Base-by-base conservation (phyloP, 2,113 vertebrate species). In the Cyprinodon variegatus region DNA sequence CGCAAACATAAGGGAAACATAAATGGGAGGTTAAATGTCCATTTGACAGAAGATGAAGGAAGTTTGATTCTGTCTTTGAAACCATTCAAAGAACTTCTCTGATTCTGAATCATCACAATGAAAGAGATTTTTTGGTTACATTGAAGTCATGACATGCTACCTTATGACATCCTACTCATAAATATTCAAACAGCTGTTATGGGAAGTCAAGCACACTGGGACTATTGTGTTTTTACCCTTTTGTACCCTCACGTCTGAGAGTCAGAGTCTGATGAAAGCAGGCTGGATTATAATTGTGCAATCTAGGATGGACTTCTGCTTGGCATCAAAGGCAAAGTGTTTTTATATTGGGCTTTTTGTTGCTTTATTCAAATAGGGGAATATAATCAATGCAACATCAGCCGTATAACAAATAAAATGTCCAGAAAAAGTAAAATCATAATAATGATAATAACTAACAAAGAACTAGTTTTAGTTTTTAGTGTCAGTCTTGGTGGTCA, bases 311-410 rank as follows among this genome's bases (percentile, higher is more conserved):
- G 63, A 70, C 59, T 48, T 3, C 65, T 63, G 70, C 41, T 43
- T 63, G 74, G 74, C 81, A 91, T 93, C 91, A 91, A 93, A 93
- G 91, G 74, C 65, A 82, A 83, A 88, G 68, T 86, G 77, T 65
- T 78, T 29, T 53, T n/a, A 66, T 74, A 45, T 82, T 60, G 36
- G 68, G 74, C 48, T 22, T 66, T 69, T 77, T 45, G 39, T 77
- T 62, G 65, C 88, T 88, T 86, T 78, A 81, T 80, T 73, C 65
- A 82, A 84, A 82, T 83, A 65, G 71, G 62, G 17, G 39, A 38
- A 76, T 77, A 74, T 75, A 63, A 68, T 45, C 60, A n/a, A 36
- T 8, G 20, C 65, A 17, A 64, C 38, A 73, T 74, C 60, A 61
- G 71, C 17, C 43, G 13, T 10, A 0, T 70, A n/a, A 80, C 40